A percentile compares a stretch with the other conserved stretches of the same genome.
Evolutionary conservation across 2,888 invertebrate genomes (phyloP).

Genomic region (Anorthoa munda): DNA sequence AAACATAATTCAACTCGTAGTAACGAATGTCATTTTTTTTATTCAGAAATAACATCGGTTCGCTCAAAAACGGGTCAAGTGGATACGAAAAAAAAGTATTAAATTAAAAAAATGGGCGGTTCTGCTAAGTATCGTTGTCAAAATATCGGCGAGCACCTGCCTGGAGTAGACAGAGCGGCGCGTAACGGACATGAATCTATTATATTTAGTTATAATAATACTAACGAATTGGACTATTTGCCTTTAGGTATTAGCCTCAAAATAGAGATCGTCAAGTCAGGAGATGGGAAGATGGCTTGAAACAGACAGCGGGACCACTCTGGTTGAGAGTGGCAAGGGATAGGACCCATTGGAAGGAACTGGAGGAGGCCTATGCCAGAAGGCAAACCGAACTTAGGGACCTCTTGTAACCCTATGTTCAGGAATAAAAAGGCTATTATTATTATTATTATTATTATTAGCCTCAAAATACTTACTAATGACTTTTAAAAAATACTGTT

Average conservation of each 20-base stretch:
- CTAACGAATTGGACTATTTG: conserved; percentile 5
- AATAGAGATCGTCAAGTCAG: too few species aligned
- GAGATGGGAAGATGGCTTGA: too few species aligned
- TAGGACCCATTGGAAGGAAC: too few species aligned
- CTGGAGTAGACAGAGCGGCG: conserved; percentile 83
- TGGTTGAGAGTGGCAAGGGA: too few species aligned
- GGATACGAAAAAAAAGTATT: conserved; percentile 80
- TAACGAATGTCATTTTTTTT: conserved; percentile 75
- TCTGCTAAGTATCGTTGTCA: conserved; percentile 90
- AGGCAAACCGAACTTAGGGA: too few species aligned
- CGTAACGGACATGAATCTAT: conserved; percentile 78
- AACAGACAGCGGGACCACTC: too few species aligned
- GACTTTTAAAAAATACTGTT: conserved; percentile 11
- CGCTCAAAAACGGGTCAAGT: conserved; percentile 85
- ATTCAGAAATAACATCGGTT: conserved; percentile 80
- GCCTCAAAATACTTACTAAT: neutral
- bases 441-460: too few species aligned
- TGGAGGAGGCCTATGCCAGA: too few species aligned
- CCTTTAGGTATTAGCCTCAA: neutral
- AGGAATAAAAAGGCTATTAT: too few species aligned
- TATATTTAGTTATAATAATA: conserved; percentile 35
- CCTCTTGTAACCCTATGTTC: too few species aligned
- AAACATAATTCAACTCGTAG: conserved; percentile 69
- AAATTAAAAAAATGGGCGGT: conserved; percentile 86
- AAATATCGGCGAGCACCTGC: conserved; percentile 89